Evolutionary conservation across 2,797 vertebrate genomes (phyloP).

Genomic region (Schizopygopsis pylzovi): DNA sequence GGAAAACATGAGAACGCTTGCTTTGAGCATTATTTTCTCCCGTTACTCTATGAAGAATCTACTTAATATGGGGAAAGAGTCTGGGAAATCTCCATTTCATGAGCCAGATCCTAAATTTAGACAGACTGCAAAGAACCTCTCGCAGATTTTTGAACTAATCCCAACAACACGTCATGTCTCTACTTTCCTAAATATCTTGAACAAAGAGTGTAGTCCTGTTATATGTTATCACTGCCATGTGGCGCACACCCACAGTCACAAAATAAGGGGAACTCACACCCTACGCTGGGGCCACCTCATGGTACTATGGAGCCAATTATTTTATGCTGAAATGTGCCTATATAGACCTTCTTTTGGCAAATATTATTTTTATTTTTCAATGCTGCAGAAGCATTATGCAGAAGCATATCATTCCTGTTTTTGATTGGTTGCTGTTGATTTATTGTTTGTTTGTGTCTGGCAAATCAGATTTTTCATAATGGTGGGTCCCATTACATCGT

Average conservation of each 20-base stretch:
- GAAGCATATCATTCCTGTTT: too few species aligned
- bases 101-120: conserved; percentile 19
- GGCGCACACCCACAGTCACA: not conserved
- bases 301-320: not conserved
- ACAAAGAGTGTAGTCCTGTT: not conserved
- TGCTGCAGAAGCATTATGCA: not conserved
- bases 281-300: not conserved
- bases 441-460: too few species aligned
- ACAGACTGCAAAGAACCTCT: conserved; percentile 13
- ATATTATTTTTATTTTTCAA: not conserved
- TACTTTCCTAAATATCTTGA: not conserved
- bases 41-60: conserved; percentile 49
- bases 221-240: not conserved
- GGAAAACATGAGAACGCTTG: conserved; percentile 77
- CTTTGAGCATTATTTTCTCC: conserved; percentile 63
- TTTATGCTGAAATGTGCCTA: not conserved
- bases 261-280: not conserved
- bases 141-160: not conserved
- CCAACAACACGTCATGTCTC: not conserved
- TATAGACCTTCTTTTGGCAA: not conserved
- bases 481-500: too few species aligned
- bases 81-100: conserved; percentile 47
- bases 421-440: too few species aligned
- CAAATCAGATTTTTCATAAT: too few species aligned
- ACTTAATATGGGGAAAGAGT: conserved; percentile 73